A percentile compares a stretch with the other conserved stretches of the same genome.
phyloP scores from a whole-genome alignment of 2,113 vertebrate species.

The Eupsittula cactorum region DNA sequence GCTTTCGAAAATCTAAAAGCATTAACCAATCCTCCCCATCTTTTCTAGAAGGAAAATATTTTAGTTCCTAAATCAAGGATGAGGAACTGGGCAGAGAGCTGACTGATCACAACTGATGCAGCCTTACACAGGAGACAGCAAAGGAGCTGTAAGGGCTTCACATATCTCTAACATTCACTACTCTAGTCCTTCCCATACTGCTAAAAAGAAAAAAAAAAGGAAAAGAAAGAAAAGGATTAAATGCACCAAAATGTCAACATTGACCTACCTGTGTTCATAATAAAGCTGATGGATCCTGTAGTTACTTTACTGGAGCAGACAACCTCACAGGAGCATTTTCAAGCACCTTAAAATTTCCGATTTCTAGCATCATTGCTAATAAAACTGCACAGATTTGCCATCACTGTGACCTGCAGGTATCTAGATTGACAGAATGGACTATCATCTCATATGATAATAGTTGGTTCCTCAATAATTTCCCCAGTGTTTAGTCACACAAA shows the following conservation, averaged over 20 bases:
- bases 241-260: neutral
- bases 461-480: constrained; percentile 15
- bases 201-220: neutral
- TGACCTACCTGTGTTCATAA: neutral
- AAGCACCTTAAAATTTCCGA: neutral
- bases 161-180: neutral
- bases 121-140: neutral
- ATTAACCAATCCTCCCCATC: neutral
- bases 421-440: neutral
- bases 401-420: neutral
- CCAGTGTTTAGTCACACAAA: constrained; percentile 33
- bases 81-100: neutral
- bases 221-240: neutral
- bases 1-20: neutral
- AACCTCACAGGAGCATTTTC: neutral
- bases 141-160: neutral
- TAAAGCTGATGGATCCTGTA: neutral
- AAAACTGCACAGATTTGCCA: neutral
- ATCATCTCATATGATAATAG: neutral
- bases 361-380: neutral
- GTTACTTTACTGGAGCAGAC: neutral
- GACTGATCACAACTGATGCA: neutral
- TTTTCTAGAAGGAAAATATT: neutral
- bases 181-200: neutral
- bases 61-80: neutral